A percentile compares a stretch with the other conserved stretches of the same genome.
Evolutionary conservation across 2,113 vertebrate species (phyloP).

Genomic region (Craseonycteris thonglongyai): DNA sequence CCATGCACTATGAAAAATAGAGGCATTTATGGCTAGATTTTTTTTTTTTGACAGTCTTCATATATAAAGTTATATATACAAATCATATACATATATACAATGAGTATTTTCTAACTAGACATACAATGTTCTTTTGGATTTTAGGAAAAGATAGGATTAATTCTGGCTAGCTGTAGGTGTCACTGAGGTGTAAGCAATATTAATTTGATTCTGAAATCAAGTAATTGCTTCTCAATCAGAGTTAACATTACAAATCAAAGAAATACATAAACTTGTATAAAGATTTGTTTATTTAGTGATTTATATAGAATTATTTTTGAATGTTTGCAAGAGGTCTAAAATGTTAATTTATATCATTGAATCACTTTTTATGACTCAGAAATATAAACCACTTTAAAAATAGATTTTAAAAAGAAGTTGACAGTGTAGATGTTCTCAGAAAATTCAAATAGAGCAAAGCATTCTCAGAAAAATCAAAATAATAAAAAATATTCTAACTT

Average conservation of each 20-base stretch:
- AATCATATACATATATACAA: neutral
- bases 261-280: neutral
- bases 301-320: neutral
- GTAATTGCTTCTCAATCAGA: neutral
- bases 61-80: neutral
- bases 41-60: no score
- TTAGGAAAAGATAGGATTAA: neutral
- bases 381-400: neutral
- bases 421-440: neutral
- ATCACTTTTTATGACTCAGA: neutral
- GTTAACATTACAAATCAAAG: neutral
- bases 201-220: constrained; percentile 9
- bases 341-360: neutral
- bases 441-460: neutral
- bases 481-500: neutral
- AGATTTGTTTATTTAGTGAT: neutral
- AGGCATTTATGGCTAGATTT: no score
- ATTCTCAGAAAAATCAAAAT: neutral
- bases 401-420: neutral
- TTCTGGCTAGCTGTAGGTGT: neutral
- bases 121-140: neutral
- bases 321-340: neutral
- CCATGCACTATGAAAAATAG: no score
- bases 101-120: neutral
- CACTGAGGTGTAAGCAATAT: neutral